Evolutionary conservation across 2,888 invertebrate species (phyloP).

Genomic region (Lithosia quadra): DNA sequence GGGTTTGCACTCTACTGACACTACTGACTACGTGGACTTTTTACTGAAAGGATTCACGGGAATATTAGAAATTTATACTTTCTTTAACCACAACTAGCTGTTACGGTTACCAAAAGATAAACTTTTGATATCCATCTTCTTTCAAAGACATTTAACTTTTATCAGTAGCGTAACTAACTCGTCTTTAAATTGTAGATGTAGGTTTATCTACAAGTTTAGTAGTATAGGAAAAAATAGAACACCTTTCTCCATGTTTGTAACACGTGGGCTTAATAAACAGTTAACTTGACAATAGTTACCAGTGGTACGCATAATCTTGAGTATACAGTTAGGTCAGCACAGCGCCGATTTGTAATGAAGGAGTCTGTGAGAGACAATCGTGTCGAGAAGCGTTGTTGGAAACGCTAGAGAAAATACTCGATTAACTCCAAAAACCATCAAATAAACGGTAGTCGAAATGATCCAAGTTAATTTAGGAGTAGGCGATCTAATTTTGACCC

Average conservation of each 20-base stretch:
- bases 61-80: background rate
- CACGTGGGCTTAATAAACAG: constrained; percentile 52
- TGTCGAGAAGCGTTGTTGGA: constrained; percentile 7
- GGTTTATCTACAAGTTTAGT: constrained; percentile 7
- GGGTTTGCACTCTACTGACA: background rate
- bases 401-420: background rate
- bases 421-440: background rate
- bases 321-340: constrained; percentile 49
- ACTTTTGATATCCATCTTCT: background rate
- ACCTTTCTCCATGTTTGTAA: constrained; percentile 21
- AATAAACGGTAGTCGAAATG: too few species aligned
- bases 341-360: constrained; percentile 42
- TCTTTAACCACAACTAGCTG: background rate
- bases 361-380: constrained; percentile 10
- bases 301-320: constrained; percentile 42
- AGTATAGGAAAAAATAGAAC: constrained; percentile 7
- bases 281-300: constrained; percentile 50
- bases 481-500: too few species aligned
- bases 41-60: background rate
- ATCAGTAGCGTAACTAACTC: background rate
- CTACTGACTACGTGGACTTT: background rate
- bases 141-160: background rate
- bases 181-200: background rate
- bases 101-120: background rate
- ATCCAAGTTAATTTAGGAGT: too few species aligned